These are phyloP conservation scores for Ondatra zibethicus DNA, from an alignment of 2,113 vertebrate genomes.

Conservation along the genomic window DNA sequence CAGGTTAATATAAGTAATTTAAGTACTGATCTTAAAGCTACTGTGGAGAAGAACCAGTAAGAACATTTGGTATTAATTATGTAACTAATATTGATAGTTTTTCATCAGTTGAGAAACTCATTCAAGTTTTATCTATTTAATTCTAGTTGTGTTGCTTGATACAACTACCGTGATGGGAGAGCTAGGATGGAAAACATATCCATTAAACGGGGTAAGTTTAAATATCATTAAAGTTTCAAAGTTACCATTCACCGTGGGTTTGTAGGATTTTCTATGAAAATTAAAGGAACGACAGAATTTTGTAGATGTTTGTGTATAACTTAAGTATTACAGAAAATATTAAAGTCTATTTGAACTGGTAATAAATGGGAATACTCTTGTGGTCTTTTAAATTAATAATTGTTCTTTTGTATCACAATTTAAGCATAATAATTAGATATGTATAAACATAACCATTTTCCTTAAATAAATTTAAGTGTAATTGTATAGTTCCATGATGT, in stretches of 20 bases:
- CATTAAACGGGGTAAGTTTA: constrained; percentile 95
- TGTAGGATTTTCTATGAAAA: background rate
- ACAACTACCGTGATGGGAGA: constrained; percentile 95
- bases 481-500: background rate
- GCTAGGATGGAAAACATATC: constrained; percentile 97
- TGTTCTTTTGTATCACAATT: background rate
- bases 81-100: constrained; percentile 23
- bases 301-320: background rate
- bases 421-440: background rate
- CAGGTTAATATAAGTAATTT: background rate
- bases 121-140: constrained; percentile 82
- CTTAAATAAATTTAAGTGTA: background rate
- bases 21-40: background rate
- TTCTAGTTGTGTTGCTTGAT: constrained; percentile 95
- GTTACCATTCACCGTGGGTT: constrained; percentile 3
- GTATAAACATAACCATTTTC: background rate
- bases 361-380: background rate
- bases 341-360: background rate
- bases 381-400: constrained; percentile 15
- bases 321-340: background rate
- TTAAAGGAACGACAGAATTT: background rate
- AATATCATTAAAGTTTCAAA: constrained; percentile 20
- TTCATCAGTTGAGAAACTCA: constrained; percentile 49
- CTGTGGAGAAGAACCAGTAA: background rate
- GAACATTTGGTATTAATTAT: background rate